Conservation (phyloP, 92 coral and sea anemone species). For the Phenganax subtilis region DNA sequence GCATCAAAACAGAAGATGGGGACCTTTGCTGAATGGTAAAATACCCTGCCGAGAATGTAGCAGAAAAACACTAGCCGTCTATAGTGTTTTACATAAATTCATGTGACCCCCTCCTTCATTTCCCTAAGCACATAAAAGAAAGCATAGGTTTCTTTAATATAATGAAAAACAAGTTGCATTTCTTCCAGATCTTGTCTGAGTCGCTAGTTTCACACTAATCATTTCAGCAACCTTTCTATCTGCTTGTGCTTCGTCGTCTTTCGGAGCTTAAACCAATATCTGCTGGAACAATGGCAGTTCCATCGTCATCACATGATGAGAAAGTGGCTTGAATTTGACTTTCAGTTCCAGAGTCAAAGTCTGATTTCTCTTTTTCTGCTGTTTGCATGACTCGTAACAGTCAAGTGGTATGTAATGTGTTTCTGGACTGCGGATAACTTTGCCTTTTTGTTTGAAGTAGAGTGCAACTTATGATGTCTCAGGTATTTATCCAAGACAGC, state of each 20-base stretch:
- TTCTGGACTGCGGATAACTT: constrained; percentile 47
- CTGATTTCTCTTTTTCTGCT: constrained; percentile 42
- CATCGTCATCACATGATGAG: constrained; percentile 43
- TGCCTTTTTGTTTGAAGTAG: constrained; percentile 52
- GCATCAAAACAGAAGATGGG: too few relatives aligned
- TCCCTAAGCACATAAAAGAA: background rate
- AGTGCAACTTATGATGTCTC: constrained; percentile 46
- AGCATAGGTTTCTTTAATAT: constrained; percentile 16
- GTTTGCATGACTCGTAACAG: constrained; percentile 36
- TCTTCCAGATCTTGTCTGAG: constrained; percentile 39
- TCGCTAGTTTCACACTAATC: constrained; percentile 22
- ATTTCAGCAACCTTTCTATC: constrained; percentile 33
- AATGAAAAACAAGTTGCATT: constrained; percentile 42
- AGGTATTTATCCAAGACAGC: constrained; percentile 47
- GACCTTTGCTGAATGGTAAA: background rate
- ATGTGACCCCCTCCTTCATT: constrained; percentile 12
- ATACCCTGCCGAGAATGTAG: constrained; percentile 3
- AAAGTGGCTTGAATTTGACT: constrained; percentile 18
- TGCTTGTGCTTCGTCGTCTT: constrained; percentile 24
- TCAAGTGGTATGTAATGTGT: constrained; percentile 49
- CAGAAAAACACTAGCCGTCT: background rate
- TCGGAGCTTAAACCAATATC: constrained; percentile 43
- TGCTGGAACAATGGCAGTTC: constrained; percentile 30
- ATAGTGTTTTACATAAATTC: background rate
- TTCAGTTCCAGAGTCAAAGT: constrained; percentile 38